Conservation (phyloP, 1,140 invertebrate species). For the Cotesia glomerata region DNA sequence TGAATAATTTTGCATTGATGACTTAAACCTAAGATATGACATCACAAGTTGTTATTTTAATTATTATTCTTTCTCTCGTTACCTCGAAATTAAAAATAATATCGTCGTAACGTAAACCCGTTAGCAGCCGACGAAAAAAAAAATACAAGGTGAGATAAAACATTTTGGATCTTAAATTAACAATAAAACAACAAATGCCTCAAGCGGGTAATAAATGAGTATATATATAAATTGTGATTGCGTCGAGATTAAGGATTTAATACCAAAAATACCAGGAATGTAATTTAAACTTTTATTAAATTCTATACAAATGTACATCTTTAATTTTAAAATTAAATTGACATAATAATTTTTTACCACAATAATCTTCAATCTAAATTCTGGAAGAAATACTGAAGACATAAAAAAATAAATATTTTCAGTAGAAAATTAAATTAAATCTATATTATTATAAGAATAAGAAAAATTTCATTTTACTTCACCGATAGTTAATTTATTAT, state of each 20-base stretch:
- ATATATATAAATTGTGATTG: neutral
- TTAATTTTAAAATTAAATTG: too few relatives aligned
- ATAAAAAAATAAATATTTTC: too few relatives aligned
- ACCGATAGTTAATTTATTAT: too few relatives aligned
- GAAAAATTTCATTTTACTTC: too few relatives aligned
- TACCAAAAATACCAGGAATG: neutral
- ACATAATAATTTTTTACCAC: too few relatives aligned
- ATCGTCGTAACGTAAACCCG: neutral
- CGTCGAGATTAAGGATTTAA: neutral
- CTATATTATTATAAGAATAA: too few relatives aligned
- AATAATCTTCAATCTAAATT: too few relatives aligned
- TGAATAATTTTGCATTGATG: neutral
- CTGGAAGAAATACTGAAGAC: too few relatives aligned
- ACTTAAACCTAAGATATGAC: too few relatives aligned
- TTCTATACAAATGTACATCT: too few relatives aligned
- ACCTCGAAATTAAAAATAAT: neutral
- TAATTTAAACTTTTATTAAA: too few relatives aligned
- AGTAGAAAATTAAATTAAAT: too few relatives aligned
- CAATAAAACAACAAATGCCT: neutral
- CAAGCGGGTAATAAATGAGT: neutral
- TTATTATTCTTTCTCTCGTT: neutral
- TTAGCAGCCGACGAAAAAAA: neutral
- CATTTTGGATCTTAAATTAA: neutral
- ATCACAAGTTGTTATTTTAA: neutral
- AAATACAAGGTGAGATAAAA: neutral